phyloP scores from a whole-genome alignment of 2,888 invertebrate genomes.

The Oeneis ivallda region DNA sequence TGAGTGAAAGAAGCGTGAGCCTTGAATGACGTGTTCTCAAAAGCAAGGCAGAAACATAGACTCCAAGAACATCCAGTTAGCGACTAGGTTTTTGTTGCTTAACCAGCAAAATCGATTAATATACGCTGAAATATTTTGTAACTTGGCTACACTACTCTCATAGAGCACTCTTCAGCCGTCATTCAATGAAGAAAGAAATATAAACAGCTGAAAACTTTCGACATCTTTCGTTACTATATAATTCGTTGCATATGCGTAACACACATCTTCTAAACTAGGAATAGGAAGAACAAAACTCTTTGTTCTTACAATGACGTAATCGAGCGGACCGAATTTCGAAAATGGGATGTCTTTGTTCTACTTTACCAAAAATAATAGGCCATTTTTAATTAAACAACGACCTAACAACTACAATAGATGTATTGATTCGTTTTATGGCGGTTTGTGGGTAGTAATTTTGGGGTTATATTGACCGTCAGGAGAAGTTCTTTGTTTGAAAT shows the following conservation, averaged over 20 bases:
- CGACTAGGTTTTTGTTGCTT: no score
- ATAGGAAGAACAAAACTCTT: slow-evolving; percentile 57
- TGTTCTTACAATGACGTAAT: slow-evolving; percentile 64
- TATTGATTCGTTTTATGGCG: slow-evolving; percentile 41
- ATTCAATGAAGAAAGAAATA: not conserved
- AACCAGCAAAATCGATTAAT: no score
- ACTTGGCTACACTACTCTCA: no score
- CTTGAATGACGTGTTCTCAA: no score
- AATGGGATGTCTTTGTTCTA: slow-evolving; percentile 73
- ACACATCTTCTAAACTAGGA: slow-evolving; percentile 46
- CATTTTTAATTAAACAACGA: slow-evolving; percentile 40
- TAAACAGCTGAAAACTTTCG: slow-evolving; percentile 34
- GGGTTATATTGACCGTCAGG: slow-evolving; percentile 34
- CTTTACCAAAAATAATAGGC: slow-evolving; percentile 46
- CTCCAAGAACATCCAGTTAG: no score
- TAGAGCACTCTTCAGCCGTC: no score
- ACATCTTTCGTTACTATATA: slow-evolving; percentile 40
- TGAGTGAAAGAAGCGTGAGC: no score
- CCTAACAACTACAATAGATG: slow-evolving; percentile 43
- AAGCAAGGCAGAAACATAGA: no score
- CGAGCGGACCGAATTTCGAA: slow-evolving; percentile 58
- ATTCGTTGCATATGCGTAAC: slow-evolving; percentile 52
- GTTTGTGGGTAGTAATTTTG: slow-evolving; percentile 42
- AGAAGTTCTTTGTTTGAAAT: slow-evolving; percentile 32
- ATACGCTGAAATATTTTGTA: no score